Evolutionary conservation across 1,140 invertebrate genomes (phyloP).

Genomic region (Mamestra configurata): DNA sequence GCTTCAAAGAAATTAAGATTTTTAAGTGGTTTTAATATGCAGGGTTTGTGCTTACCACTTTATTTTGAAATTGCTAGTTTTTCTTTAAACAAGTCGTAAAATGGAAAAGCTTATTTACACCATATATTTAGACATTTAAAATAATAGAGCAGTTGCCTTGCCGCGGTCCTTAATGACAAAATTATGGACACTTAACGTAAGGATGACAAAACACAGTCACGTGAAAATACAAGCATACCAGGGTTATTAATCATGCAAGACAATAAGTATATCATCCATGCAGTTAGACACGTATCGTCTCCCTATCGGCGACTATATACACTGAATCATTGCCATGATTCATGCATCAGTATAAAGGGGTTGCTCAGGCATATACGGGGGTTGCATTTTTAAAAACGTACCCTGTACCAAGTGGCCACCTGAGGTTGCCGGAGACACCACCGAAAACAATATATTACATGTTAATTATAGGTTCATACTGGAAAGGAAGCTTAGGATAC

Average conservation of each 20-base stretch:
- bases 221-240: slow-evolving; percentile 48
- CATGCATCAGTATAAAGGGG: slow-evolving; percentile 67
- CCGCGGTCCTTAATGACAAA: neutral
- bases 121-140: neutral
- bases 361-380: slow-evolving; percentile 66
- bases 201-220: neutral
- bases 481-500: slow-evolving; percentile 18
- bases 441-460: slow-evolving; percentile 80
- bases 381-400: slow-evolving; percentile 89
- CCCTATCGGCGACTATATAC: slow-evolving; percentile 50
- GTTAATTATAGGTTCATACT: slow-evolving; percentile 36
- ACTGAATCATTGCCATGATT: slow-evolving; percentile 69
- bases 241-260: slow-evolving; percentile 63
- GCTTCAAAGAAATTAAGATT: neutral
- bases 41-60: neutral
- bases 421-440: slow-evolving; percentile 85
- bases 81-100: neutral
- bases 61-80: neutral
- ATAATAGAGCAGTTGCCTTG: neutral
- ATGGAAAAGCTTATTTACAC: neutral
- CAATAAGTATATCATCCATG: slow-evolving; percentile 58
- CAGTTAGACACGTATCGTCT: slow-evolving; percentile 56
- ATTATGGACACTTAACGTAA: neutral
- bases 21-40: neutral
- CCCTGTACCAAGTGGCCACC: slow-evolving; percentile 94